phyloP scores from a whole-genome alignment of 1,140 invertebrate genomes.

The Myzus persicae region DNA sequence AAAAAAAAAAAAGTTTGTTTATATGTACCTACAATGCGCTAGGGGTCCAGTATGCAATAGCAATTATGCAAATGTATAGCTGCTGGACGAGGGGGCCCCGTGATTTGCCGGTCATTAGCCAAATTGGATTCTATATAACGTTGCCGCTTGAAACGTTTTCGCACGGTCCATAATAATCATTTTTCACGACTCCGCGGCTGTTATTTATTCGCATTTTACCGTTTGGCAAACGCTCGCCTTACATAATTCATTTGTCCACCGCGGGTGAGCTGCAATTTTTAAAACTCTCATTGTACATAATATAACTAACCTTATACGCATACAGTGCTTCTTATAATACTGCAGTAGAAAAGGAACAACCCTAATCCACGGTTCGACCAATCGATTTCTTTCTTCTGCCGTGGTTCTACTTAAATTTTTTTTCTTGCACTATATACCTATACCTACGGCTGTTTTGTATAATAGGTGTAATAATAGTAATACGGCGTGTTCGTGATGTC shows the following conservation, averaged over 20 bases:
- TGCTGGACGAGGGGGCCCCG: background rate
- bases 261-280: background rate
- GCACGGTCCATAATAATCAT: background rate
- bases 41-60: background rate
- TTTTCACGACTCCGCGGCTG: background rate
- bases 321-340: background rate
- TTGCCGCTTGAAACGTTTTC: background rate
- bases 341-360: background rate
- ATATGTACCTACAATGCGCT: background rate
- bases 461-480: background rate
- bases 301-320: background rate
- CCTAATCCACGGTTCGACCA: background rate
- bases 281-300: background rate
- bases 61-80: conserved; percentile 7
- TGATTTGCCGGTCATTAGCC: conserved; percentile 26
- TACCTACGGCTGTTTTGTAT: background rate
- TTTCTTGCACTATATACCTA: background rate
- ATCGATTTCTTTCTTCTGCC: conserved; percentile 15
- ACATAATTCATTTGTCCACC: too few species aligned
- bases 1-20: background rate
- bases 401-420: background rate
- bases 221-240: too few species aligned
- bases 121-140: conserved; percentile 13
- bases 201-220: background rate
- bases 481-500: background rate